These are phyloP conservation scores for Lathronympha strigana DNA, from an alignment of 2,888 invertebrate species.

Conservation along the genomic window DNA sequence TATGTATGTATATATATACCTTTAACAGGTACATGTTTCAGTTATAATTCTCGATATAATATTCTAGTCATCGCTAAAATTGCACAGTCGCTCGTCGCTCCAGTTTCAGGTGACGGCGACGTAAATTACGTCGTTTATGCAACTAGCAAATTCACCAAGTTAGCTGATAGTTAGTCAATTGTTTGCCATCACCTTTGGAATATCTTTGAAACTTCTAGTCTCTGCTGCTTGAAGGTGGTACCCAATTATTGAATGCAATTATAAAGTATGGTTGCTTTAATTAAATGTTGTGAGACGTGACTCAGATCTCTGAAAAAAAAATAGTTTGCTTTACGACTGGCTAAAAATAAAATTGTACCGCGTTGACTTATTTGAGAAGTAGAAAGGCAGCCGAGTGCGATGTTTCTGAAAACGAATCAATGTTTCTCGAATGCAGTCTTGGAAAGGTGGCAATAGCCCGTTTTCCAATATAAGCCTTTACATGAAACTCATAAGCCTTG, in stretches of 20 bases:
- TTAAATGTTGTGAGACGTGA: not conserved
- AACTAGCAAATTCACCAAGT: slow-evolving; percentile 14
- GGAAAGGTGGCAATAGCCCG: slow-evolving; percentile 7
- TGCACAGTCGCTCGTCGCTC: not conserved
- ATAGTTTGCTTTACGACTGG: too few species aligned
- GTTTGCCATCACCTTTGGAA: slow-evolving; percentile 15
- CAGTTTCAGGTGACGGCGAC: not conserved
- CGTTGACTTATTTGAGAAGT: not conserved
- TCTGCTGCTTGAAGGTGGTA: not conserved
- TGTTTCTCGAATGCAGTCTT: not conserved
- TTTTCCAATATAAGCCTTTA: slow-evolving; percentile 21
- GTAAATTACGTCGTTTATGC: slow-evolving; percentile 13
- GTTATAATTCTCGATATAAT: too few species aligned
- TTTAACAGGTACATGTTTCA: too few species aligned
- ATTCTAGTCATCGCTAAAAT: not conserved
- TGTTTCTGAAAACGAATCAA: not conserved
- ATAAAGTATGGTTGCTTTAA: too few species aligned
- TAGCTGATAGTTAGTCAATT: slow-evolving; percentile 20
- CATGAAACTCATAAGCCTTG: slow-evolving; percentile 17
- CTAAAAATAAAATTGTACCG: too few species aligned
- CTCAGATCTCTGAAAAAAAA: too few species aligned
- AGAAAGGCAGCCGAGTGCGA: not conserved
- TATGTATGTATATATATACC: too few species aligned
- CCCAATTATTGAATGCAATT: not conserved
- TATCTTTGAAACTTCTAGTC: slow-evolving; percentile 7